phyloP scores from a whole-genome alignment of 2,113 vertebrate genomes.

The Clarias batrachus region DNA sequence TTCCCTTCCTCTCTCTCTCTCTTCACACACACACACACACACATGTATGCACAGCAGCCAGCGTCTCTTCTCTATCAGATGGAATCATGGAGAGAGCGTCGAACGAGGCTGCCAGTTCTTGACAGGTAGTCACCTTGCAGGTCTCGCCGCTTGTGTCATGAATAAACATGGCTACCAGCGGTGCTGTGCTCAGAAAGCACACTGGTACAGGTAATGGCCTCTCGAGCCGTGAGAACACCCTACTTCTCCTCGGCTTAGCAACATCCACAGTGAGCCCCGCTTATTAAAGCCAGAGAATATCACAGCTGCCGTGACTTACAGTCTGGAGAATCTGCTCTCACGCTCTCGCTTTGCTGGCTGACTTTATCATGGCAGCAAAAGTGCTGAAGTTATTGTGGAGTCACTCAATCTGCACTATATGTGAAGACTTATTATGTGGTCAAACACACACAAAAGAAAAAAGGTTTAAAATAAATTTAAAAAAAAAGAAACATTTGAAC shows the following conservation, averaged over 20 bases:
- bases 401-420: neutral
- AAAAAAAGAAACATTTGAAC: too few species aligned
- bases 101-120: constrained; percentile 57
- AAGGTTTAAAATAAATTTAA: too few species aligned
- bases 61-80: constrained; percentile 58
- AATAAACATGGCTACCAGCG: constrained; percentile 70
- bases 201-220: constrained; percentile 53
- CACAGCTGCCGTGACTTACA: constrained; percentile 27
- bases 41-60: constrained; percentile 37
- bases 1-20: constrained; percentile 19
- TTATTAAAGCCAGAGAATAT: constrained; percentile 52
- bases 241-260: constrained; percentile 50
- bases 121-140: constrained; percentile 72
- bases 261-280: constrained; percentile 44
- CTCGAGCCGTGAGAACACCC: constrained; percentile 49
- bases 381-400: constrained; percentile 17
- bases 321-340: constrained; percentile 23
- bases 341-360: constrained; percentile 22
- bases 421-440: neutral
- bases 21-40: constrained; percentile 33
- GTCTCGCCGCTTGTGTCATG: constrained; percentile 65
- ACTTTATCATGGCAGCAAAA: constrained; percentile 20
- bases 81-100: constrained; percentile 54
- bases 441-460: too few species aligned
- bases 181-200: constrained; percentile 52